Percentiles rank a stretch among this genome's conserved stretches.
phyloP scores from a whole-genome alignment of 2,113 vertebrate genomes.

The Thamnaconus septentrionalis region DNA sequence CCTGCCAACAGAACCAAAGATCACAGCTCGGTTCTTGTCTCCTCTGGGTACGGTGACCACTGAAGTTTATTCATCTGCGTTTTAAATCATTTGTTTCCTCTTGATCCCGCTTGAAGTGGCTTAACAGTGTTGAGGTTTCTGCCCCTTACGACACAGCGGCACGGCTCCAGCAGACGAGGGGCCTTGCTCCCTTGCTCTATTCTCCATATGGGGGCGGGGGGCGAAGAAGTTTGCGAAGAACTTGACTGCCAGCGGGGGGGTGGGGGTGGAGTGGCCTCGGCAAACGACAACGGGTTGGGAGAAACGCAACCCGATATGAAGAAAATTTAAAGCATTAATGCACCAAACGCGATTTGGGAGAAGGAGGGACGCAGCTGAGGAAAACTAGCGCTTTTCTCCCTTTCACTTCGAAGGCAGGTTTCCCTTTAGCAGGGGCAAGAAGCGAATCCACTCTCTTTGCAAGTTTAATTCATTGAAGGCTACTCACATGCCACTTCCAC shows the following conservation, averaged over 20 bases:
- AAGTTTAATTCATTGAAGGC: constrained; percentile 77
- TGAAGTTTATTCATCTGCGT: constrained; percentile 66
- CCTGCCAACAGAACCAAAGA: constrained; percentile 53
- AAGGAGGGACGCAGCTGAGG: constrained; percentile 45
- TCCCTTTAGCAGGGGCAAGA: constrained; percentile 49
- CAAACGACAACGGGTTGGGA: constrained; percentile 29
- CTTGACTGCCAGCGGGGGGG: constrained; percentile 6
- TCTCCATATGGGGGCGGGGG: constrained; percentile 36
- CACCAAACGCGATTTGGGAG: constrained; percentile 25
- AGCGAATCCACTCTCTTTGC: constrained; percentile 65
- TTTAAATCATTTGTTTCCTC: constrained; percentile 66
- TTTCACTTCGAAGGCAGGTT: constrained; percentile 35
- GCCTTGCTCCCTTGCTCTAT: constrained; percentile 5
- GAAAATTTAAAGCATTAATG: constrained; percentile 63
- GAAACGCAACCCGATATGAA: constrained; percentile 57
- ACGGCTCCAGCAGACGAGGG: constrained; percentile 23
- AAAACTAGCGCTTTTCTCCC: constrained; percentile 20
- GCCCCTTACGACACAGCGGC: constrained; percentile 35
- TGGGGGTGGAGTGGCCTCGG: constrained; percentile 6
- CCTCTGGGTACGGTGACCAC: constrained; percentile 52
- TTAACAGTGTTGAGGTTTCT: constrained; percentile 66
- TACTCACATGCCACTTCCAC: constrained; percentile 80
- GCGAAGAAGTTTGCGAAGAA: too few species aligned
- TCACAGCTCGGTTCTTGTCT: constrained; percentile 58
- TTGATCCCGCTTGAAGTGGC: constrained; percentile 62